Conservation (phyloP, 2,888 invertebrate genomes). For the Metallyticus violacea region DNA sequence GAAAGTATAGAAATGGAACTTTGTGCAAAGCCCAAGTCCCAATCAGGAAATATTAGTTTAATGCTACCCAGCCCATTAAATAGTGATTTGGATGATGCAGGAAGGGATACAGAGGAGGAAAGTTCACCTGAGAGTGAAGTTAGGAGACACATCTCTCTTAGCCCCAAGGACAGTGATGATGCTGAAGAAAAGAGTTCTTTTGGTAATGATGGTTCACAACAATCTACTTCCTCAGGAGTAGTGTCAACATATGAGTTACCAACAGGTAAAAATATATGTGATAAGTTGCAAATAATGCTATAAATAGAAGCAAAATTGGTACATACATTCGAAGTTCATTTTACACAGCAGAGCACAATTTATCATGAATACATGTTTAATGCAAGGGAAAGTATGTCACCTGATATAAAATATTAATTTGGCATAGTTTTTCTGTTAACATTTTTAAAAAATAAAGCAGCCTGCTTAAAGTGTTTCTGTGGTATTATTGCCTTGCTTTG, state of each 20-base stretch:
- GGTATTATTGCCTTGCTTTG: no score
- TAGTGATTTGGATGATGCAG: constrained; percentile 5
- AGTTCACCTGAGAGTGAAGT: background rate
- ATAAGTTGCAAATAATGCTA: no score
- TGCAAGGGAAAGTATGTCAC: no score
- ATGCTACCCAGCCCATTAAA: background rate
- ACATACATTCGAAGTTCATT: no score
- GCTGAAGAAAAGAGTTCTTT: background rate
- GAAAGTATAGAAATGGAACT: constrained; percentile 1
- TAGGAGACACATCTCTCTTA: background rate
- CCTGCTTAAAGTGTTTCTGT: no score
- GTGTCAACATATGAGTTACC: background rate
- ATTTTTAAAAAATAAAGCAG: no score
- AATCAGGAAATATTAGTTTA: background rate
- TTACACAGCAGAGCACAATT: no score
- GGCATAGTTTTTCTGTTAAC: no score
- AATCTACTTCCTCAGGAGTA: background rate
- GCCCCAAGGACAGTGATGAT: background rate
- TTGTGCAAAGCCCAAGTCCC: background rate
- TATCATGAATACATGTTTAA: no score
- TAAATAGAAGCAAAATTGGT: no score
- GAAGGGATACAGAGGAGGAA: background rate
- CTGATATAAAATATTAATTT: no score
- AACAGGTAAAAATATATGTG: background rate
- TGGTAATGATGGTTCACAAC: background rate